Evolutionary conservation across 2,888 invertebrate species (phyloP), one percentile per base, ranked within the genome.

Genomic region (Taenaris catops): DNA sequence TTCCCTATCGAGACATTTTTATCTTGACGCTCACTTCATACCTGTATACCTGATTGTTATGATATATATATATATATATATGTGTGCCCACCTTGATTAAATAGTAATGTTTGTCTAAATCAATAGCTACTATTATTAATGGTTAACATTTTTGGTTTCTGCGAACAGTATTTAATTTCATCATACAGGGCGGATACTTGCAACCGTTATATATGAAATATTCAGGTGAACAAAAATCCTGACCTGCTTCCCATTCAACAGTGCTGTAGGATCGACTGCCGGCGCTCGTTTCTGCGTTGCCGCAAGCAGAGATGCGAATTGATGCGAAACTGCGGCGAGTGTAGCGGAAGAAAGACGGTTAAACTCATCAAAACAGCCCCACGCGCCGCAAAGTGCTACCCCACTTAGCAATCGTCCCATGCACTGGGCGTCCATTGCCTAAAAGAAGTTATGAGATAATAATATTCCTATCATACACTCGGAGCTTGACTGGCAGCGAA

Each of bases 351-450:
- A 95, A 16, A 99, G 86, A 1, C 99, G 93, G 86, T 99, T 99
- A 81, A 99, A 99, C 86, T 99, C 99, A 75, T 99, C 99, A 78
- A 99, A 99, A 72, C 99, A 99, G 6, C 95, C 99, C 99, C 99
- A 99, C 4, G 98, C 98, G 4, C 98, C 97, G 58, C 96, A 94
- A 62, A 95, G 93, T 0, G 97, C 96, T 25, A 99, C 74, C 0
- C 99, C 99, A 14, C 95, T 93, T 37, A 99, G 90, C 53, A 99
- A 95, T 14, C 99, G 89, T 3, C 95, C 95, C 95, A 99, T 97
- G 28, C 98, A 97, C 53, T 93, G 92, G 0, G 95, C 93, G 78
- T 99, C 99, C 76, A 99, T 96, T 26, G 96, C 96, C 94, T 95
- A n/a, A n/a, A n/a, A n/a, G n/a, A n/a, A n/a, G 54, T 21, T 42